Evolutionary conservation across 2,888 invertebrate species (phyloP).

Genomic region (Drosophila rubida): DNA sequence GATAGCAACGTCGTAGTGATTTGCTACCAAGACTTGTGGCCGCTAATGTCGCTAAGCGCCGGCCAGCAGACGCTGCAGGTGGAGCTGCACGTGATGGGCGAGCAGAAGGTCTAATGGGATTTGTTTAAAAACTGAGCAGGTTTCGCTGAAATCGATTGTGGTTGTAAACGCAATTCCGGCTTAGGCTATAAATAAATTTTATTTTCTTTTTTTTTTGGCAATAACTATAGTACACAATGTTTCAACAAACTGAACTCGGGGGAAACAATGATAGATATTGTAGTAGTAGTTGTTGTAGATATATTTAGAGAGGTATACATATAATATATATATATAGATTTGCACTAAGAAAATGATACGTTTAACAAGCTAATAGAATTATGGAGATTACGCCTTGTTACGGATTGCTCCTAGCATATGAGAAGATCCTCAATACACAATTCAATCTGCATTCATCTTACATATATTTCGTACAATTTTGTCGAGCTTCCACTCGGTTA

Average conservation of each 20-base stretch:
- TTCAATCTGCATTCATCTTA: conserved; percentile 21
- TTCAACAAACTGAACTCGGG: conserved; percentile 33
- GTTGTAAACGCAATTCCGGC: neutral
- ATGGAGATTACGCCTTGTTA: conserved; percentile 39
- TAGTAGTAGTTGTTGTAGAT: neutral
- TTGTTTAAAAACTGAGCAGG: neutral
- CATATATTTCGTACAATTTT: conserved; percentile 70
- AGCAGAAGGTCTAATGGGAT: conserved; percentile 33
- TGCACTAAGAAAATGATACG: conserved; percentile 47
- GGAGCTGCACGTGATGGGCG: conserved; percentile 54
- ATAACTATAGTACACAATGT: conserved; percentile 37
- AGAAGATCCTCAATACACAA: conserved; percentile 14
- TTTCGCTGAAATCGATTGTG: neutral
- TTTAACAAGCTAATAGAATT: conserved; percentile 35
- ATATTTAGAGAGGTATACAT: conserved; percentile 2
- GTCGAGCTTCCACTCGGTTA: conserved; percentile 41
- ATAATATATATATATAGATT: conserved; percentile 30
- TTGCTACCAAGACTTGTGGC: conserved; percentile 48
- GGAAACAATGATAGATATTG: conserved; percentile 23
- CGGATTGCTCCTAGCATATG: neutral
- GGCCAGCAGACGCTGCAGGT: conserved; percentile 45
- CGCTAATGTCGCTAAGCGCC: conserved; percentile 20
- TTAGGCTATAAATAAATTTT: conserved; percentile 41
- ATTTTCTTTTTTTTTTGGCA: conserved; percentile 38
- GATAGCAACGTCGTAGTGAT: conserved; percentile 57